Evolutionary conservation across 2,888 invertebrate species (phyloP).

Genomic region (Drosophila pseudotalamancana): DNA sequence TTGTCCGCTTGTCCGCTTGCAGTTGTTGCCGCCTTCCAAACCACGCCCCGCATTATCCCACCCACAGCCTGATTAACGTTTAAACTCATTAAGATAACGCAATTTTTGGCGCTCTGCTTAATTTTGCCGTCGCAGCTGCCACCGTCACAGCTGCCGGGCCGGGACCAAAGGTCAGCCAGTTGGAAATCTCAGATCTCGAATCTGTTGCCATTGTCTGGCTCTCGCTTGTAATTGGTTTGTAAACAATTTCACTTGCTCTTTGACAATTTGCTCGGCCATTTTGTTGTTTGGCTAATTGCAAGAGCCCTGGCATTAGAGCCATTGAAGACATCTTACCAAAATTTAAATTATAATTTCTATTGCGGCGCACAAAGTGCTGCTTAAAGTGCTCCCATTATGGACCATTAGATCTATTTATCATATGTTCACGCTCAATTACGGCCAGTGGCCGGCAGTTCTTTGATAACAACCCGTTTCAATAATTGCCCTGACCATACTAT

Average conservation of each 20-base stretch:
- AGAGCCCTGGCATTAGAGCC: slow-evolving; percentile 33
- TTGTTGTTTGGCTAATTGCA: slow-evolving; percentile 64
- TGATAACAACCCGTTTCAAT: slow-evolving; percentile 17
- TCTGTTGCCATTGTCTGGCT: slow-evolving; percentile 68
- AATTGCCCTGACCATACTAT: slow-evolving; percentile 4
- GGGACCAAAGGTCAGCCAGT: slow-evolving; percentile 65
- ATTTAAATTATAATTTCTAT: slow-evolving; percentile 26
- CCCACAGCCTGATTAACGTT: slow-evolving; percentile 70
- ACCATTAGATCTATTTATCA: slow-evolving; percentile 43
- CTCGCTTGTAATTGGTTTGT: slow-evolving; percentile 73
- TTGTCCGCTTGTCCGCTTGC: slow-evolving; percentile 34
- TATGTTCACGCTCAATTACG: slow-evolving; percentile 60
- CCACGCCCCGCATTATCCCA: slow-evolving; percentile 7
- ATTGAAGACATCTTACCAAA: slow-evolving; percentile 50
- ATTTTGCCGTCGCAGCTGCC: slow-evolving; percentile 68
- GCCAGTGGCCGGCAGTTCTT: slow-evolving; percentile 9
- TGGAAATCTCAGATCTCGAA: slow-evolving; percentile 64
- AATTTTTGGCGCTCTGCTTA: slow-evolving; percentile 74
- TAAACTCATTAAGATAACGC: slow-evolving; percentile 83
- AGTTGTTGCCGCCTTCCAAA: neutral
- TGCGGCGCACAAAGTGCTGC: neutral
- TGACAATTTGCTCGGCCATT: slow-evolving; percentile 69
- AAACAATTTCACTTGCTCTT: slow-evolving; percentile 72
- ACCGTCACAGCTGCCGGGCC: slow-evolving; percentile 37
- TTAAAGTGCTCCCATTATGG: slow-evolving; percentile 26